phyloP scores from a whole-genome alignment of 2,113 vertebrate species.

The Tenebrosternarchus preto region DNA sequence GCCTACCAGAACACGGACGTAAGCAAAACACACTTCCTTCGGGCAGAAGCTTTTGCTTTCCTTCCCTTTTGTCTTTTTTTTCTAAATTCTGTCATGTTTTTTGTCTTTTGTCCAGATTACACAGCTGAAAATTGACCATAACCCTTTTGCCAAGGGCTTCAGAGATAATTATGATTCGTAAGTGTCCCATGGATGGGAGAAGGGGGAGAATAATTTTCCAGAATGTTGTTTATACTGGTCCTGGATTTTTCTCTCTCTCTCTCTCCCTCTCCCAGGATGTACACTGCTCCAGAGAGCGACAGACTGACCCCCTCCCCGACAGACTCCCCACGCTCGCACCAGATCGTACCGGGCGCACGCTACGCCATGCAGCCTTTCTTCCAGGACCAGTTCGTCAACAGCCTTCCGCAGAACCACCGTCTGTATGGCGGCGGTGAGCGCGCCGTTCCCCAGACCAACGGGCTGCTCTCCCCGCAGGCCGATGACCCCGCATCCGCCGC shows the following conservation, averaged over 20 bases:
- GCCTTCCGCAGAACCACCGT: slow-evolving; percentile 91
- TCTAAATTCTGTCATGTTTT: not conserved
- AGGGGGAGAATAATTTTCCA: no score
- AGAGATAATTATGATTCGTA: slow-evolving; percentile 99
- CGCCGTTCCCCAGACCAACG: slow-evolving; percentile 92
- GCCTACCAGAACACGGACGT: slow-evolving; percentile 99
- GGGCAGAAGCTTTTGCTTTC: not conserved
- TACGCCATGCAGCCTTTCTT: slow-evolving; percentile 97
- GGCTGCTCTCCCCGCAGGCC: slow-evolving; percentile 88
- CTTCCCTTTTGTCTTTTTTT: not conserved
- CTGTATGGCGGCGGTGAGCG: slow-evolving; percentile 90
- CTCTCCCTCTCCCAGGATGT: slow-evolving; percentile 86
- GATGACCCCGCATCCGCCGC: slow-evolving; percentile 84
- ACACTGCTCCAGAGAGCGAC: slow-evolving; percentile 98
- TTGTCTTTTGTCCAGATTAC: slow-evolving; percentile 83
- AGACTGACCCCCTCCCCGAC: slow-evolving; percentile 97
- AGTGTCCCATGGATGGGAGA: slow-evolving; percentile 62
- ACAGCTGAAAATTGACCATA: slow-evolving; percentile 98
- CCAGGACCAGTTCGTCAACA: slow-evolving; percentile 99
- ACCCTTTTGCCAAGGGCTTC: slow-evolving; percentile 99
- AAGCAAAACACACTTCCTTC: slow-evolving; percentile 62
- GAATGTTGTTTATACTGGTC: not conserved
- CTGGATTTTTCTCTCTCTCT: not conserved
- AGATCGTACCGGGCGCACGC: slow-evolving; percentile 95
- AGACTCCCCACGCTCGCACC: slow-evolving; percentile 97